Percentiles rank a stretch among this genome's conserved stretches.
Evolutionary conservation across 2,113 vertebrate genomes (phyloP).

Genomic region (Podilymbus podiceps): DNA sequence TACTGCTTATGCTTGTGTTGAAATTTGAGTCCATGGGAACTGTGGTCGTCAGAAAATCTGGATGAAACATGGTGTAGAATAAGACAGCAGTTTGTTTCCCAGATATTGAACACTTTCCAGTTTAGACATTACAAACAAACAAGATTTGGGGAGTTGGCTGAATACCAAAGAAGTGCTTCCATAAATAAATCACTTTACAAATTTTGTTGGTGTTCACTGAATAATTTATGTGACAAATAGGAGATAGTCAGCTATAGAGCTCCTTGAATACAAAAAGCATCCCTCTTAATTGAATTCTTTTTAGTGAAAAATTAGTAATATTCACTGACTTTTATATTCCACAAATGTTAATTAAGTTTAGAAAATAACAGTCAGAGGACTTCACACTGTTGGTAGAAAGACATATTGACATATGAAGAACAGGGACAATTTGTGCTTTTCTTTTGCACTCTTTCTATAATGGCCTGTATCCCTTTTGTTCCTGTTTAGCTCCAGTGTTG

Average conservation of each 20-base stretch:
- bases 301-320: not conserved
- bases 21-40: not conserved
- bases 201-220: not conserved
- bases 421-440: not conserved
- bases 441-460: not conserved
- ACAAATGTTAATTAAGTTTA: not conserved
- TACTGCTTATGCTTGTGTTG: not conserved
- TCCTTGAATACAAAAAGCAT: not conserved
- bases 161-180: not conserved
- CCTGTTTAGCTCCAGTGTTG: not conserved
- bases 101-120: not conserved
- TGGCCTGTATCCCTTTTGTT: not conserved
- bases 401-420: not conserved
- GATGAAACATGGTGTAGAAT: not conserved
- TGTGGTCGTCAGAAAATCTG: not conserved
- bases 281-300: not conserved
- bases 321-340: not conserved
- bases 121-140: not conserved
- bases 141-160: not conserved
- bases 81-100: not conserved
- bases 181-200: conserved; percentile 25
- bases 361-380: not conserved
- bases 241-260: not conserved
- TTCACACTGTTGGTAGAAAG: not conserved
- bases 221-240: not conserved